Conservation (phyloP, 2,797 vertebrate species). For the Echeneis naucrates region DNA sequence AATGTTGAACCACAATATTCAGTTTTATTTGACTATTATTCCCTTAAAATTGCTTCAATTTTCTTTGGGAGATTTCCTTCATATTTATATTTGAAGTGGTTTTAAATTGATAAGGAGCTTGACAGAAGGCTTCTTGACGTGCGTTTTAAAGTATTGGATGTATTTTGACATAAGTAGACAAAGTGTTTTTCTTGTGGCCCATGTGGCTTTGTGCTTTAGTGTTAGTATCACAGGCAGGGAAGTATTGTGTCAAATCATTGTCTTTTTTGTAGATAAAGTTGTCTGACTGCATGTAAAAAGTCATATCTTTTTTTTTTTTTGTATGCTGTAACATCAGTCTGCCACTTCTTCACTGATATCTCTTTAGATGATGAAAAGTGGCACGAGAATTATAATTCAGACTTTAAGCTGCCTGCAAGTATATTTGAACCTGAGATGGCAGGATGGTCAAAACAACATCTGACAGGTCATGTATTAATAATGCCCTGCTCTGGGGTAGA, state of each 20-base stretch:
- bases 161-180: not conserved
- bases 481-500: constrained; percentile 21
- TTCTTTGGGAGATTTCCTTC: not conserved
- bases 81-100: not conserved
- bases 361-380: constrained; percentile 19
- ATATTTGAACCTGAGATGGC: constrained; percentile 31
- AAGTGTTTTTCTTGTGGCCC: too few species aligned
- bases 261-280: not conserved
- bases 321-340: not conserved
- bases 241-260: not conserved
- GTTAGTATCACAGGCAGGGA: too few species aligned
- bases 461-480: constrained; percentile 44
- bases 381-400: constrained; percentile 26
- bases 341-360: not conserved
- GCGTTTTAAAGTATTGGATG: not conserved
- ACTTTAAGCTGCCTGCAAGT: constrained; percentile 21
- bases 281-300: not conserved
- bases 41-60: not conserved
- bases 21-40: not conserved
- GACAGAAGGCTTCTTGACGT: not conserved
- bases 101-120: not conserved
- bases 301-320: too few species aligned
- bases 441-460: constrained; percentile 29
- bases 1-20: not conserved
- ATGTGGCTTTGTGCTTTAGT: too few species aligned